Evolutionary conservation across 2,113 vertebrate genomes (phyloP).

Genomic region (Corvus moneduloides): DNA sequence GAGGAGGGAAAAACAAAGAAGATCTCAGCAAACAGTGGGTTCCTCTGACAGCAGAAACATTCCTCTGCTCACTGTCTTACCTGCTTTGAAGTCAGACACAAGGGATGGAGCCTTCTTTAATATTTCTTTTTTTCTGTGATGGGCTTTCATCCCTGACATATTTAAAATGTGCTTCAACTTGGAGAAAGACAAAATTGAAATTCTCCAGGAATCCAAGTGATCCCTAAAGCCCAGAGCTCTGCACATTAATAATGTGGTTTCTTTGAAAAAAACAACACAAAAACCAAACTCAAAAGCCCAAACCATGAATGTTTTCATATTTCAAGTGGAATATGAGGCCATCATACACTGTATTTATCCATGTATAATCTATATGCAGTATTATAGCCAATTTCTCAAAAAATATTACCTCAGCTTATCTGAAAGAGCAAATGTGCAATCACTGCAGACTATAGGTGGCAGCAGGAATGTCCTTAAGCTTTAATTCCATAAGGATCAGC

Average conservation of each 20-base stretch:
- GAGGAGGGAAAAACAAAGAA: not conserved
- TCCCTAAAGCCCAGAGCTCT: constrained; percentile 74
- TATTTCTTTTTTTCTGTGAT: constrained; percentile 60
- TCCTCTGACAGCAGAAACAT: constrained; percentile 30
- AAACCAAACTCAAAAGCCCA: not conserved
- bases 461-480: constrained; percentile 10
- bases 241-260: constrained; percentile 69
- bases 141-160: constrained; percentile 66
- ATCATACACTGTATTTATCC: not conserved
- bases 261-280: not conserved
- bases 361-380: not conserved
- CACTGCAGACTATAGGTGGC: constrained; percentile 22
- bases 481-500: not conserved
- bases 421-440: not conserved
- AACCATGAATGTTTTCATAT: not conserved
- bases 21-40: not conserved
- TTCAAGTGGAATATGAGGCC: constrained; percentile 1
- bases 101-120: constrained; percentile 54
- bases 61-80: constrained; percentile 57
- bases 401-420: not conserved
- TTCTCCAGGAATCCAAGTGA: constrained; percentile 62
- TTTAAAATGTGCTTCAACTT: constrained; percentile 65
- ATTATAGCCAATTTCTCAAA: not conserved
- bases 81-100: constrained; percentile 62
- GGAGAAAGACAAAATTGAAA: constrained; percentile 56